Evolutionary conservation across 2,888 invertebrate genomes (phyloP).

Genomic region (Pachycephus smyrnensis): DNA sequence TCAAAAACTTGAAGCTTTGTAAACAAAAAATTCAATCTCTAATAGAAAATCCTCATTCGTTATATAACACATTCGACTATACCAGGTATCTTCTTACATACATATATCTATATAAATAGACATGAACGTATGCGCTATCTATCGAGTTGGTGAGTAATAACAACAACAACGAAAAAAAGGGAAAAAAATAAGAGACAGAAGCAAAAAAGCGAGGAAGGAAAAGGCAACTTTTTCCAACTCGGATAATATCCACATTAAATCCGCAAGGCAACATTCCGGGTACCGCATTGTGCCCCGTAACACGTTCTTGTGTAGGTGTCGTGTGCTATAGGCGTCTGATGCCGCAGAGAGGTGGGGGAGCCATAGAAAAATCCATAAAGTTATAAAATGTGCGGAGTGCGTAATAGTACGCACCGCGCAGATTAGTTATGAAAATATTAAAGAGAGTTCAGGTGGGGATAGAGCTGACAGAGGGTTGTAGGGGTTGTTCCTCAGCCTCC

Average conservation of each 20-base stretch:
- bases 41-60: too few relatives aligned
- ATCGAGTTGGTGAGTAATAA: too few relatives aligned
- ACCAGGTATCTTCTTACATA: too few relatives aligned
- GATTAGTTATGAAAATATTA: slow-evolving; percentile 64
- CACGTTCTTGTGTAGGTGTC: too few relatives aligned
- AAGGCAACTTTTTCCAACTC: slow-evolving; percentile 1
- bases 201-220: too few relatives aligned
- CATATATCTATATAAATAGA: too few relatives aligned
- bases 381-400: slow-evolving; percentile 74
- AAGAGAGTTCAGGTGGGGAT: slow-evolving; percentile 41
- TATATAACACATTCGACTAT: too few relatives aligned
- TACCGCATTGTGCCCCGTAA: too few relatives aligned
- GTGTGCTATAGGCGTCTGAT: too few relatives aligned
- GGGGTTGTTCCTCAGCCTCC: slow-evolving; percentile 33
- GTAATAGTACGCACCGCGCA: slow-evolving; percentile 57
- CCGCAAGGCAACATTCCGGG: slow-evolving; percentile 2
- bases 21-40: too few relatives aligned
- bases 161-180: slow-evolving; percentile 9
- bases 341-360: slow-evolving; percentile 39
- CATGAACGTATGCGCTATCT: too few relatives aligned
- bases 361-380: slow-evolving; percentile 77
- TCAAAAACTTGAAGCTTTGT: too few relatives aligned
- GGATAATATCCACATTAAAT: slow-evolving; percentile 5
- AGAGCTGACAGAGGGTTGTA: slow-evolving; percentile 1
- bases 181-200: slow-evolving; percentile 8